These are phyloP conservation scores for Acanthornis magna DNA, from an alignment of 2,797 vertebrate genomes.

Conservation along the genomic window DNA sequence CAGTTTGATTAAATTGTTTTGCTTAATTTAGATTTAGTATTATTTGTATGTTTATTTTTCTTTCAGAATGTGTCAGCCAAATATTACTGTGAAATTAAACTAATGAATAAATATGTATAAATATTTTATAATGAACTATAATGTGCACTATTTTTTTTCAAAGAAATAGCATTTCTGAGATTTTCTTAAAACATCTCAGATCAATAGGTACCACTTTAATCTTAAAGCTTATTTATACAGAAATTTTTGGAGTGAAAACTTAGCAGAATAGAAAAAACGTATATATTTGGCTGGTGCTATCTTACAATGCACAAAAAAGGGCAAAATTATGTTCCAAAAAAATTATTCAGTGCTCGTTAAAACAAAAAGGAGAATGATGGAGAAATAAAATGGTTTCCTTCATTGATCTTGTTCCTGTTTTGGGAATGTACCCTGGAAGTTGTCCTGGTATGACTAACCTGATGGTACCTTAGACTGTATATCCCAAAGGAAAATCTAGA, in stretches of 20 bases:
- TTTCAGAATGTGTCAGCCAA: neutral
- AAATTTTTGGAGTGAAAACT: neutral
- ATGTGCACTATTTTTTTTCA: neutral
- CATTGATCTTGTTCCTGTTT: neutral
- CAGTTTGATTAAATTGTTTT: neutral
- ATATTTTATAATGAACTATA: neutral
- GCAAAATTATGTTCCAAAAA: neutral
- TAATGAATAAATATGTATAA: neutral
- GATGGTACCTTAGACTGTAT: neutral
- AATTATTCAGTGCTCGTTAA: neutral
- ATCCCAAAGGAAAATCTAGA: neutral
- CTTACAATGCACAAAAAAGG: neutral
- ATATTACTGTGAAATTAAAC: neutral
- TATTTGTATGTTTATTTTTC: neutral
- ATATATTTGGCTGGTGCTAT: neutral
- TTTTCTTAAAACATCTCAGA: neutral
- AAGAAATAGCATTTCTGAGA: neutral
- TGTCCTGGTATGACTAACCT: neutral
- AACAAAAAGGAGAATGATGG: neutral
- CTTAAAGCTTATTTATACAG: neutral
- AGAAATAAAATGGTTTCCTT: neutral
- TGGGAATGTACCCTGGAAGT: neutral
- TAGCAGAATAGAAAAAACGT: neutral
- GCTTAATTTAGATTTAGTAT: neutral
- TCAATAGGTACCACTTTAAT: neutral